phyloP scores from a whole-genome alignment of 35 echinoderm and acorn worm genomes.

The Hemicentrotus pulcherrimus region DNA sequence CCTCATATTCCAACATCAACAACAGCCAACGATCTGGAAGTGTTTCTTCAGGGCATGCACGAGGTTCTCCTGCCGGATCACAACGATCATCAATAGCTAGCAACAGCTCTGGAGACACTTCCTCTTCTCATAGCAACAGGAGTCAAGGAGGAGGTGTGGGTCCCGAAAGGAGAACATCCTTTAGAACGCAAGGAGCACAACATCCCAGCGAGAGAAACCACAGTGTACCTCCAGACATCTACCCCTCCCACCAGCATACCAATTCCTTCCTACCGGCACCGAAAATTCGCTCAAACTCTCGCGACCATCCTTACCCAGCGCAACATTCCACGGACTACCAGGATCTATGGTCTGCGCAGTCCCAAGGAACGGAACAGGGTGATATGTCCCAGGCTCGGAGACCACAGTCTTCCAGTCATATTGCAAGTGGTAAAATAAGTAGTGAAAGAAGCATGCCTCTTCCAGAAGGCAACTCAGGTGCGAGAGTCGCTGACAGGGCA shows the following conservation, averaged over 20 bases:
- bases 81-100: conserved; percentile 63
- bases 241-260: neutral
- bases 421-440: neutral
- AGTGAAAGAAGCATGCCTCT: conserved; percentile 2
- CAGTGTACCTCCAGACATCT: neutral
- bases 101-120: conserved; percentile 57
- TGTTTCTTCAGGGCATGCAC: neutral
- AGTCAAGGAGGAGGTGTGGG: conserved; percentile 27
- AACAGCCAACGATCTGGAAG: neutral
- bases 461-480: neutral
- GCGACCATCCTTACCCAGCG: neutral
- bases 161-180: neutral
- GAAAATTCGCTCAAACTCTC: conserved; percentile 33
- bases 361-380: conserved; percentile 27
- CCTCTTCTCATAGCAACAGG: conserved; percentile 15
- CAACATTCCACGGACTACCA: conserved; percentile 23
- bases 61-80: conserved; percentile 33
- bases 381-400: conserved; percentile 24
- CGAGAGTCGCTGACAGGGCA: neutral
- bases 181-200: neutral
- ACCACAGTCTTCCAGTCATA: neutral
- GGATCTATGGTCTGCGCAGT: conserved; percentile 49
- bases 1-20: neutral
- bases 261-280: conserved; percentile 7
- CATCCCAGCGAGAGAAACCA: conserved; percentile 1